Evolutionary conservation across 2,888 invertebrate species (phyloP).

Genomic region (Brachyptera putata): DNA sequence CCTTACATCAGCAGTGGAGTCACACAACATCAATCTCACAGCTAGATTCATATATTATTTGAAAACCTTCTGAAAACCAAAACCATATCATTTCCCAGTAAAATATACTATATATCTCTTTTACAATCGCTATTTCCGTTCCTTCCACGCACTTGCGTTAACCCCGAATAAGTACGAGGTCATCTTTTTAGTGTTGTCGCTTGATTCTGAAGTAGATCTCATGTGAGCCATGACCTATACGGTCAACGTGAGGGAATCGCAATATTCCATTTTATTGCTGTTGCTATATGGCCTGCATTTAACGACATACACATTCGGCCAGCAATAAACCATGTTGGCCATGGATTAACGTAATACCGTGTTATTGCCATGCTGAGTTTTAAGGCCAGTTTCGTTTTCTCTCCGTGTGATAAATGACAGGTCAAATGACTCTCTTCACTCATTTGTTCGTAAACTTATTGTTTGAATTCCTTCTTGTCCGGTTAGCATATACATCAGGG

Average conservation of each 20-base stretch:
- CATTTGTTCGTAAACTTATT: slow-evolving; percentile 18
- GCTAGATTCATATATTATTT: too few relatives aligned
- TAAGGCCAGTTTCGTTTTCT: background rate
- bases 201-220: too few relatives aligned
- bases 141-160: too few relatives aligned
- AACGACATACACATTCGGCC: slow-evolving; percentile 5
- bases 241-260: slow-evolving; percentile 6
- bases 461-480: slow-evolving; percentile 16
- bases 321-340: slow-evolving; percentile 10
- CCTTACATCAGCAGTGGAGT: too few relatives aligned
- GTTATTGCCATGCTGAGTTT: slow-evolving; percentile 12
- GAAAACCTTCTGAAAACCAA: too few relatives aligned
- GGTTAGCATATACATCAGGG: background rate
- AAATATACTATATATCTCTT: too few relatives aligned
- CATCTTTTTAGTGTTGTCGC: too few relatives aligned
- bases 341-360: slow-evolving; percentile 6
- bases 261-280: slow-evolving; percentile 16
- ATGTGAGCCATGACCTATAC: too few relatives aligned
- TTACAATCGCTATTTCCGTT: too few relatives aligned
- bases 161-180: too few relatives aligned
- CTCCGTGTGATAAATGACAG: slow-evolving; percentile 11
- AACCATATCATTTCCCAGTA: too few relatives aligned
- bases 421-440: background rate
- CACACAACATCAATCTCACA: too few relatives aligned
- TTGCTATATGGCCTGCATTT: background rate